These are phyloP conservation scores for Rhimphoctona megacephalus DNA, from an alignment of 2,888 invertebrate genomes.

Conservation along the genomic window DNA sequence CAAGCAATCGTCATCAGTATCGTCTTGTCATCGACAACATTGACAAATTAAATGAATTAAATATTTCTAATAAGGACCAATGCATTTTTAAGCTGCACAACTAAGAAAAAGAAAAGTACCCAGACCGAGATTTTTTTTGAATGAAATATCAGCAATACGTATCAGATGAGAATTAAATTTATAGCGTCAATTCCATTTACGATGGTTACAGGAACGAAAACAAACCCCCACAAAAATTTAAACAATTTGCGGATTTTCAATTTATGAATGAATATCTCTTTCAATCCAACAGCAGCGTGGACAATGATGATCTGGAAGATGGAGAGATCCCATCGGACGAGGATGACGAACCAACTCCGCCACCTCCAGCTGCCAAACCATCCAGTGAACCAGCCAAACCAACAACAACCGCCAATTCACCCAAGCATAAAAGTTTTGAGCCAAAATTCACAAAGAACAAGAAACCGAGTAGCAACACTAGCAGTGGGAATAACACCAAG, in stretches of 20 bases:
- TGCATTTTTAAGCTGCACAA: neutral
- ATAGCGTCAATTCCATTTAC: neutral
- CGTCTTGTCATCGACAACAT: neutral
- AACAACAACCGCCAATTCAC: conserved; percentile 82
- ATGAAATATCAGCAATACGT: neutral
- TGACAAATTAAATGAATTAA: neutral
- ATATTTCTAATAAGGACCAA: neutral
- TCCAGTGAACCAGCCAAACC: conserved; percentile 75
- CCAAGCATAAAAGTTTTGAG: conserved; percentile 81
- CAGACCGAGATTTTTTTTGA: neutral
- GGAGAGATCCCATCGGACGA: conserved; percentile 93
- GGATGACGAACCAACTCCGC: conserved; percentile 85
- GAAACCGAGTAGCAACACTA: conserved; percentile 71
- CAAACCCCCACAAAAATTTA: neutral
- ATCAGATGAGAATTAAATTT: neutral
- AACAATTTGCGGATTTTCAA: neutral
- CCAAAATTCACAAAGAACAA: conserved; percentile 80
- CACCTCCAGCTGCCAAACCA: conserved; percentile 86
- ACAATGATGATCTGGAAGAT: conserved; percentile 92
- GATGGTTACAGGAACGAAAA: neutral
- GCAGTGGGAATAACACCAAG: conserved; percentile 73
- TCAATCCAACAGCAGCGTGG: conserved; percentile 73
- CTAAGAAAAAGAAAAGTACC: neutral
- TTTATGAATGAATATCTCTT: conserved; percentile 50
- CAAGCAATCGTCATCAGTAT: conserved; percentile 30